Base-by-base conservation (phyloP, 2,888 invertebrate species). In the Chymomyza caudatula region DNA sequence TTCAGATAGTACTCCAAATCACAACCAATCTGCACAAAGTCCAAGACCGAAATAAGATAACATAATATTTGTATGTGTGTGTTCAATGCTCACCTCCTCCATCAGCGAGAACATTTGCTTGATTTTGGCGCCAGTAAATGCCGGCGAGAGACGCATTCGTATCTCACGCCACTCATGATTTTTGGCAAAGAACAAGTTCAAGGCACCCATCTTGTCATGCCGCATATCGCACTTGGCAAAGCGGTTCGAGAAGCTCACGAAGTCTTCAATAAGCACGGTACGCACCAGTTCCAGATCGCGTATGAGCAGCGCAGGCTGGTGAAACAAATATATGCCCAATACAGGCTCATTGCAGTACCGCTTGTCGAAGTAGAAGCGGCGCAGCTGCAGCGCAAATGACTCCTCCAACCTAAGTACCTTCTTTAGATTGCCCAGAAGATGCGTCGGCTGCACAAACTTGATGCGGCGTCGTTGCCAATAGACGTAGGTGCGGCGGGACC, bases 161-260 rank as follows among this genome's bases (percentile, higher is more conserved):
- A 92, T 75, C 17, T 87, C 69, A 57, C 89, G 91, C 92, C 92
- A 92, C 0, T 88, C 82, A 0, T 91, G 91, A 85, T 91, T 91
- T 42, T 89, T 90, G 5, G 91, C 77, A 17, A 91, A 83, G 67
- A 92, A 92, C 4, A 92, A 77, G 77, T 90, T 91, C 8, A 90
- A 75, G 1, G 87, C 86, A n/a, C 92, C 92, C 44, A 92, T 69
- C 11, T 85, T 82, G 70, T 92, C 92, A 0, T 71, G 60, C 8
- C 88, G 79, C 37, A 80, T 71, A 25, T 91, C 88, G 2, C 84
- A 87, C 37, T 82, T 72, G 37, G 89, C 76, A 67, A 89, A 88
- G 0, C 89, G 83, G 67, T 87, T 85, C 0, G 88, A 77, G 74
- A 92, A 92, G 53, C 87, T 87, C 11, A 89, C 88, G 63, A 92